Evolutionary conservation across 2,797 vertebrate species (phyloP), one percentile per base, ranked within the genome.

Genomic region (Melanotaenia parkinsoni): DNA sequence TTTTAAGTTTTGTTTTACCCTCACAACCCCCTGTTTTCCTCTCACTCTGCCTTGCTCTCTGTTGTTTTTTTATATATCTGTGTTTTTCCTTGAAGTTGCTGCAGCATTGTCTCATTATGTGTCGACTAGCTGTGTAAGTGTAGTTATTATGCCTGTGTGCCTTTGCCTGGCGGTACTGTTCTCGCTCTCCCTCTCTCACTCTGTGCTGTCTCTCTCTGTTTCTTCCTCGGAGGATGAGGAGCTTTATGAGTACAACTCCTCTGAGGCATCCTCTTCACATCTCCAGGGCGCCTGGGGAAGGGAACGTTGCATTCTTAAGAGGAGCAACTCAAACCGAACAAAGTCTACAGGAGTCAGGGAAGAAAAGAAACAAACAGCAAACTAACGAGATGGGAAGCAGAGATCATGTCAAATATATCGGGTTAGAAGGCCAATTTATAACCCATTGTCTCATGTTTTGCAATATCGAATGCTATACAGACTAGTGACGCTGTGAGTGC

Each of bases 201-300:
- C 62, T 76, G 74, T 58, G 58, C 78, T 84, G 77, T 89, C 83
- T 88, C 83, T 84, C 82, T 69, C 75, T 72, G 65, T 72, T 84
- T 84, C 85, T 90, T 90, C 87, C 91, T 86, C 72, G 65, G 88
- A 93, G 90, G 89, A 92, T 92, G 88, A 91, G 92, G 92, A 93
- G 92, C 91, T 94, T 95, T 94, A 92, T 90, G 90, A 92, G 92
- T 91, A 94, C 94, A 94, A 94, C 92, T 93, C 95, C 94, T 92
- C 90, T 58, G 95, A 95, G 95, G 94, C 90, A 74, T 85, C 83
- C 85, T 87, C 85, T 83, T 94, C 86, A 95, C 93, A 95, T 95
- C 93, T 95, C 88, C 74, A 72, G 91, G 86, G 91, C 81, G 94
- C 94, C 94, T 94, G 86, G 94, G 95, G 94, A 95, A 88, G 86